Evolutionary conservation across 2,888 invertebrate genomes (phyloP), one percentile per base, ranked within the genome.

Genomic region (Spodoptera littoralis): DNA sequence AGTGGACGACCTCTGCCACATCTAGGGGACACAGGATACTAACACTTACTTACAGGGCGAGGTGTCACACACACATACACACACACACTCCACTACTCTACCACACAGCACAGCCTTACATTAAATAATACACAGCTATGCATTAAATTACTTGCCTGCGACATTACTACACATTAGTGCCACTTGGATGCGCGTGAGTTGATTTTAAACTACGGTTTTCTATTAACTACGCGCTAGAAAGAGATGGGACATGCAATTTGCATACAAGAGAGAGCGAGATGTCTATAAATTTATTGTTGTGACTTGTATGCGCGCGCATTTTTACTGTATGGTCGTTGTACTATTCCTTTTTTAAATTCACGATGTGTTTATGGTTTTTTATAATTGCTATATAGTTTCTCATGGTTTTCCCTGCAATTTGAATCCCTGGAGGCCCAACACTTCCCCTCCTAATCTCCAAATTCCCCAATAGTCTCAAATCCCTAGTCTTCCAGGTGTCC

Each of bases 101-200:
- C 18, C 18, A 18, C 18, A 18, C 18, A 18, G 18, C 18, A 18
- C 18, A 18, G 18, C 18, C 18, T 18, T 45, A 50, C 42, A 13
- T 49, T 41, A 49, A 44, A 12, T 36, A 43, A 42, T 11, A 22
- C 11, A 51, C 54, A 47, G 27, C 50, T 44, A 50, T 24, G 8
- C 30, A 5, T 67, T 47, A 51, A 48, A 51, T 51, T n/a, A 42
- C 61, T 54, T 59, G 55, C 42, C 63, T 62, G 76, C 62, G 71
- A 49, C 57, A 51, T 24, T 70, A 30, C 22, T 18, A 18, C 42
- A 41, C 45, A 63, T 63, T 56, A 59, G 64, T 50, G 11, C 11
- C 46, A 76, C 44, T 76, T 1, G 24, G 72, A n/a, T 71, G 73
- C 60, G 65, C 72, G 60, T 71, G 72, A 76, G 24, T n/a, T 2